Evolutionary conservation across 2,113 vertebrate genomes (phyloP).

Genomic region (Ia io): DNA sequence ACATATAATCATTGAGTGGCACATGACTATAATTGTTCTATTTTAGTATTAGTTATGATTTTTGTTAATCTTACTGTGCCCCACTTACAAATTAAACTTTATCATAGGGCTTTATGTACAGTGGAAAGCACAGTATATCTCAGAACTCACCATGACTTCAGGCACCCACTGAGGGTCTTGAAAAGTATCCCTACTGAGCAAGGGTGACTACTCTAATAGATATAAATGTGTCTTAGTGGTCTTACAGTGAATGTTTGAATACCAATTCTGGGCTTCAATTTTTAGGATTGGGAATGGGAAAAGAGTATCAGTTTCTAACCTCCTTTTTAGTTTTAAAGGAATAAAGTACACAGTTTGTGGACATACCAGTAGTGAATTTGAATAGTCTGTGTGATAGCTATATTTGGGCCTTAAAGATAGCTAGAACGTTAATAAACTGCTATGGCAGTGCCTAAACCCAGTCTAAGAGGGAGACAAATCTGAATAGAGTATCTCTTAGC

Average conservation of each 20-base stretch:
- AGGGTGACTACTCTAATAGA: background rate
- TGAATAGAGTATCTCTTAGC: background rate
- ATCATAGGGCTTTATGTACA: background rate
- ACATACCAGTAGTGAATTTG: background rate
- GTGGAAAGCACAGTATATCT: background rate
- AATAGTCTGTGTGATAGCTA: background rate
- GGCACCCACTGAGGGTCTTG: background rate
- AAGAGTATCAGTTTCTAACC: background rate
- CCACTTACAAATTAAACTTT: background rate
- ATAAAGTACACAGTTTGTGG: background rate
- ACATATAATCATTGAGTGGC: background rate
- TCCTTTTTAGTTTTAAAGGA: background rate
- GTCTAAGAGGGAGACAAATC: background rate
- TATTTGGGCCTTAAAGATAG: background rate
- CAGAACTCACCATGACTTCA: background rate
- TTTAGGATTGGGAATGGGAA: background rate
- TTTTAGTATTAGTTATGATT: background rate
- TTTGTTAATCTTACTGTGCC: background rate
- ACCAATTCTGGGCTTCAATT: background rate
- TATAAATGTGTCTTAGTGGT: background rate
- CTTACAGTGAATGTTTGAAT: background rate
- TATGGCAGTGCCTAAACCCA: background rate
- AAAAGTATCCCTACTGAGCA: background rate
- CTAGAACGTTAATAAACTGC: background rate
- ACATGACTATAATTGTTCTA: background rate